Percentiles rank a stretch among this genome's conserved stretches.
phyloP scores from a whole-genome alignment of 2,113 vertebrate species.

The Sinosuthora webbiana region DNA sequence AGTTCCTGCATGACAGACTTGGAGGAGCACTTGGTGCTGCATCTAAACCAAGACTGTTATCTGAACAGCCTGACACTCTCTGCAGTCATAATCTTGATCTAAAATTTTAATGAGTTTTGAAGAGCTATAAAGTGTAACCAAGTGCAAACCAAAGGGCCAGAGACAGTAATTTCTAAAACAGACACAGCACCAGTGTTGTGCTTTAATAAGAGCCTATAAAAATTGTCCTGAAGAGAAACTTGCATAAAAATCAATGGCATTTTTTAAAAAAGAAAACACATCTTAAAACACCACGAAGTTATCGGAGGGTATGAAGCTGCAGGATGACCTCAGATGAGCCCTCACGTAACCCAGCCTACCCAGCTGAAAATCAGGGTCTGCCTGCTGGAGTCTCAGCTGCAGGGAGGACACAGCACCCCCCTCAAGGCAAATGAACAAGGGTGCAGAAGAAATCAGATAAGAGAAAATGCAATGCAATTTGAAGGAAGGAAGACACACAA shows the following conservation, averaged over 20 bases:
- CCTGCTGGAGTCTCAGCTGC: not conserved
- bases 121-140: not conserved
- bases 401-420: not conserved
- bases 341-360: not conserved
- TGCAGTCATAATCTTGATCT: not conserved
- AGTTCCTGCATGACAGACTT: not conserved
- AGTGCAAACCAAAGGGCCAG: not conserved
- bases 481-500: not conserved
- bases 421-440: not conserved
- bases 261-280: not conserved
- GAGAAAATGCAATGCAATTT: not conserved
- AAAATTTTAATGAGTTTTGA: not conserved
- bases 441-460: not conserved
- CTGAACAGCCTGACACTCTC: not conserved
- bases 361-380: not conserved
- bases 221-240: not conserved
- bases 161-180: not conserved
- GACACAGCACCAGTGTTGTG: not conserved
- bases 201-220: not conserved
- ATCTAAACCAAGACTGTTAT: not conserved
- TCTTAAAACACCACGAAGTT: not conserved
- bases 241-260: not conserved
- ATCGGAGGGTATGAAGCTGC: not conserved
- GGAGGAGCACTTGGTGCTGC: not conserved
- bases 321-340: not conserved